Conservation (phyloP, 2,888 invertebrate species). For the Leptogaster cylindrica region DNA sequence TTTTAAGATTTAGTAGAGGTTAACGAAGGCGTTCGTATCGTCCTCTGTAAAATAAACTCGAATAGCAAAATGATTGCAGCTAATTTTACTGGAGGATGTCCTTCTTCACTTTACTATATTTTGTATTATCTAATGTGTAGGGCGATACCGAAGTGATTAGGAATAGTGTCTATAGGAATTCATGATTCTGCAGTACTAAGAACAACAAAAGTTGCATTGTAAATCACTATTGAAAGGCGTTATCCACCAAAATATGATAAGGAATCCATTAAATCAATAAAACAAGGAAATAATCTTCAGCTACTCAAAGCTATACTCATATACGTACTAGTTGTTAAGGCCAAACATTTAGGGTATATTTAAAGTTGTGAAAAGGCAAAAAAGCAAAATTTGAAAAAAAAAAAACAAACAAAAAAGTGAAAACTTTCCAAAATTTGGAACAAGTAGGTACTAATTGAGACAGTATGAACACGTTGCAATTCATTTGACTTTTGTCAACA, state of each 20-base stretch:
- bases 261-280: slow-evolving; percentile 18
- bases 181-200: slow-evolving; percentile 29
- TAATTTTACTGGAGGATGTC: not conserved
- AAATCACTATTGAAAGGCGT: slow-evolving; percentile 37
- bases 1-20: slow-evolving; percentile 24
- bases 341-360: slow-evolving; percentile 49
- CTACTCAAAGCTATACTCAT: slow-evolving; percentile 53
- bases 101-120: slow-evolving; percentile 25
- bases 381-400: slow-evolving; percentile 38
- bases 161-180: slow-evolving; percentile 9
- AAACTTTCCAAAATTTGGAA: slow-evolving; percentile 8
- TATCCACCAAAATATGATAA: slow-evolving; percentile 32
- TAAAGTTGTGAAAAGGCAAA: slow-evolving; percentile 37
- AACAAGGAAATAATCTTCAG: slow-evolving; percentile 38
- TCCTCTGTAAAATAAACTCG: not conserved
- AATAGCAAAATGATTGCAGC: not conserved
- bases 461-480: no score
- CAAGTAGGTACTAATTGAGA: not conserved
- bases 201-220: no score
- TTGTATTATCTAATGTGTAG: slow-evolving; percentile 28
- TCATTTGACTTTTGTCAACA: no score
- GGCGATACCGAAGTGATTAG: slow-evolving; percentile 22
- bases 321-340: slow-evolving; percentile 62
- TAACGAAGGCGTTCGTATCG: not conserved
- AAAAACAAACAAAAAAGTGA: no score